Evolutionary conservation across 2,113 vertebrate species (phyloP).

Genomic region (Thunnus thynnus): DNA sequence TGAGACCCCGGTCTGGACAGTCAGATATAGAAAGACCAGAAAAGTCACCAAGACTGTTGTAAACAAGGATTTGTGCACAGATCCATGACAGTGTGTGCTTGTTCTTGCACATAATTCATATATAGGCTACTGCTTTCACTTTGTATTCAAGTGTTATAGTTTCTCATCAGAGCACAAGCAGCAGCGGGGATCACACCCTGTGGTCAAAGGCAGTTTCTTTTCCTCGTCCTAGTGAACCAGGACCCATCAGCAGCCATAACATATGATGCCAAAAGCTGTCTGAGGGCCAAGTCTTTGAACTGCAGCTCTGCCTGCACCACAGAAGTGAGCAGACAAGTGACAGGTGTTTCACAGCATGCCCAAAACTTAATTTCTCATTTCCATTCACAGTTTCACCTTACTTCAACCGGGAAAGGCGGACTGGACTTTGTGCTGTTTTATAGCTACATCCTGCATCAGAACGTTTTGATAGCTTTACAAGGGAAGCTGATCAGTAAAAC

Average conservation of each 20-base stretch:
- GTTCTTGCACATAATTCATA: not conserved
- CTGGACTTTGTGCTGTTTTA: not conserved
- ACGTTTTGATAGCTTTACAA: not conserved
- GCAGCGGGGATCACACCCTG: not conserved
- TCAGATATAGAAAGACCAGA: not conserved
- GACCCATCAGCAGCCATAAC: not conserved
- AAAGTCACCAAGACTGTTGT: not conserved
- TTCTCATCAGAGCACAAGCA: not conserved
- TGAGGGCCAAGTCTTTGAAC: constrained; percentile 17
- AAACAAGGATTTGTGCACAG: constrained; percentile 3
- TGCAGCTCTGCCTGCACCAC: not conserved
- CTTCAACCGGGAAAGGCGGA: not conserved
- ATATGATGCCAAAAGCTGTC: constrained; percentile 8
- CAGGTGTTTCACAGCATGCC: not conserved
- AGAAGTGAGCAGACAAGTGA: not conserved
- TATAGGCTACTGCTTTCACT: not conserved
- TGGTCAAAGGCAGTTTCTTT: not conserved
- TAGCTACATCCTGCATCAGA: not conserved
- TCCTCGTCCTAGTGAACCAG: not conserved
- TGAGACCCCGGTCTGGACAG: too few relatives aligned
- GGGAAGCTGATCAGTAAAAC: not conserved
- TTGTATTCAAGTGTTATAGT: not conserved
- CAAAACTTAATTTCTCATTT: not conserved
- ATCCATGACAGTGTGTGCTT: not conserved
- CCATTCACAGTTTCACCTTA: not conserved